A percentile compares a stretch with the other conserved stretches of the same genome.
phyloP scores from a whole-genome alignment of 1,140 invertebrate genomes.

The Saccostrea cuccullata region DNA sequence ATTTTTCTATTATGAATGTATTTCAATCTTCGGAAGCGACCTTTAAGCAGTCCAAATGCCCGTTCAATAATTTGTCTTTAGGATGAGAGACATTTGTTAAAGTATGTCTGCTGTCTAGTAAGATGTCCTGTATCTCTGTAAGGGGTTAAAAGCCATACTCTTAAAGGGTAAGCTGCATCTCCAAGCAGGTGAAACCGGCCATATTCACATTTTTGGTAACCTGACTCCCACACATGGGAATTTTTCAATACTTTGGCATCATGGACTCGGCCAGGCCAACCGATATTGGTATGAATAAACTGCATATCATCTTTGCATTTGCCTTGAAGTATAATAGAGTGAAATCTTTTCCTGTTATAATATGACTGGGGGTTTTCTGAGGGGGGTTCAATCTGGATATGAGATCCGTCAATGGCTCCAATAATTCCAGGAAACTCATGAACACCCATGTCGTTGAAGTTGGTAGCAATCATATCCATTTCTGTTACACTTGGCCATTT shows the following conservation, averaged over 20 bases:
- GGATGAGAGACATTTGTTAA: slow-evolving; percentile 66
- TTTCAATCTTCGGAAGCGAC: slow-evolving; percentile 71
- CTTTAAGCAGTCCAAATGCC: slow-evolving; percentile 73
- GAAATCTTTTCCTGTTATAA: slow-evolving; percentile 55
- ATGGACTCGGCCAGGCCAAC: slow-evolving; percentile 54
- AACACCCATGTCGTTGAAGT: too few species aligned
- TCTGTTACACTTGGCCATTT: too few species aligned
- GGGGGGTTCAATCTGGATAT: too few species aligned
- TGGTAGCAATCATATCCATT: too few species aligned
- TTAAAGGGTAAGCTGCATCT: slow-evolving; percentile 59
- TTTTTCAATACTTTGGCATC: slow-evolving; percentile 56
- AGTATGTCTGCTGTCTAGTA: slow-evolving; percentile 63
- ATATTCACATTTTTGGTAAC: slow-evolving; percentile 41
- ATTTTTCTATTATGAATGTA: slow-evolving; percentile 65
- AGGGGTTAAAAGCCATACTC: slow-evolving; percentile 52
- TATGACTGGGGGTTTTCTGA: too few species aligned
- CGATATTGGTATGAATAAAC: slow-evolving; percentile 50
- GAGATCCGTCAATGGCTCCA: too few species aligned
- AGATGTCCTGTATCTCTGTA: slow-evolving; percentile 62
- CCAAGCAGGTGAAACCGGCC: slow-evolving; percentile 54
- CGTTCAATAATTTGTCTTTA: slow-evolving; percentile 72
- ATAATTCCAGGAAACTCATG: too few species aligned
- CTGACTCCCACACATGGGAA: slow-evolving; percentile 60
- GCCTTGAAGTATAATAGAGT: slow-evolving; percentile 52
- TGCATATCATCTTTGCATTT: slow-evolving; percentile 49